A percentile compares a stretch with the other conserved stretches of the same genome.
Evolutionary conservation across 2,888 invertebrate species (phyloP).

Genomic region (Drosophila ezoana): DNA sequence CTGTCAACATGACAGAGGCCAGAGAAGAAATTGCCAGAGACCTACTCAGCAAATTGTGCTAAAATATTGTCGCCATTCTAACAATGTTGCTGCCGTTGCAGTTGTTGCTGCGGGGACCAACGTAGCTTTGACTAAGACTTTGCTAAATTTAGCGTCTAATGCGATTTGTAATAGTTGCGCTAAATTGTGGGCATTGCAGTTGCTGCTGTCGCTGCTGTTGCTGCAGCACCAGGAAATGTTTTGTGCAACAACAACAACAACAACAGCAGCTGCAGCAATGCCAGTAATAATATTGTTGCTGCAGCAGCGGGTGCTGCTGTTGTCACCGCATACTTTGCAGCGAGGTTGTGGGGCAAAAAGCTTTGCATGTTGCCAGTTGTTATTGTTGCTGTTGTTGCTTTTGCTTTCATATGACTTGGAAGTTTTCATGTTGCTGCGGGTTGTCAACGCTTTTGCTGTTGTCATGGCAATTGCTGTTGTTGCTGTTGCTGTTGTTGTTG

Average conservation of each 20-base stretch:
- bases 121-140: slow-evolving; percentile 41
- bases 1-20: slow-evolving; percentile 40
- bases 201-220: slow-evolving; percentile 38
- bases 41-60: slow-evolving; percentile 19
- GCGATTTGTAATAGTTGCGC: slow-evolving; percentile 76
- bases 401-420: slow-evolving; percentile 61
- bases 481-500: slow-evolving; percentile 19
- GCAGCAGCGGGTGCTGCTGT: slow-evolving; percentile 49
- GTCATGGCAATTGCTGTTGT: slow-evolving; percentile 32
- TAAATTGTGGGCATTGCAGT: slow-evolving; percentile 65
- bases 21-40: slow-evolving; percentile 26
- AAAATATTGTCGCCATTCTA: slow-evolving; percentile 44
- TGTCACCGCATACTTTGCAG: slow-evolving; percentile 45
- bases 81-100: slow-evolving; percentile 9
- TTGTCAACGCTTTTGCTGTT: slow-evolving; percentile 61
- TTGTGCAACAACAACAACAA: slow-evolving; percentile 31
- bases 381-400: slow-evolving; percentile 17
- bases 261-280: slow-evolving; percentile 34
- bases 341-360: slow-evolving; percentile 20
- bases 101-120: slow-evolving; percentile 20
- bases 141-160: slow-evolving; percentile 77
- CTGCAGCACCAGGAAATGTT: slow-evolving; percentile 68
- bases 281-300: slow-evolving; percentile 66
- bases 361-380: slow-evolving; percentile 55
- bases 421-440: slow-evolving; percentile 58